A percentile compares a stretch with the other conserved stretches of the same genome.
These are phyloP conservation scores for Gallinago stenura DNA, from an alignment of 2,797 vertebrate genomes.

Conservation along the genomic window DNA sequence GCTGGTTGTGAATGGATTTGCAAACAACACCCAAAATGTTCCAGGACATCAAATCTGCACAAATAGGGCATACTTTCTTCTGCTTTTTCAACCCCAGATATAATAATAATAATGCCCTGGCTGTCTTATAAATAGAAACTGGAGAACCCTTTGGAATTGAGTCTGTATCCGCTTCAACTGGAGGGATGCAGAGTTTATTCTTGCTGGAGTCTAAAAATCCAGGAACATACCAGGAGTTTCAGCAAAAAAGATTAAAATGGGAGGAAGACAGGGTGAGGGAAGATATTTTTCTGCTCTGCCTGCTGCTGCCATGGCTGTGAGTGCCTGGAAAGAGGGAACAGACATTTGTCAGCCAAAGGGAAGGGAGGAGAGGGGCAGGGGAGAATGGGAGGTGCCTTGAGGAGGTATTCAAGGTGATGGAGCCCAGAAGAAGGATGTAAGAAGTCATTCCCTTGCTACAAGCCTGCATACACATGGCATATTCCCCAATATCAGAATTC, in stretches of 20 bases:
- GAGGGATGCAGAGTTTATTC: not conserved
- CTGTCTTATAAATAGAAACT: constrained; percentile 37
- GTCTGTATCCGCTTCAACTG: accelerated
- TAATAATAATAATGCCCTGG: not conserved
- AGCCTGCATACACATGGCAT: accelerated
- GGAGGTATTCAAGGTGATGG: not conserved
- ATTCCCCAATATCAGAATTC: not conserved
- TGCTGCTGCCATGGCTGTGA: accelerated
- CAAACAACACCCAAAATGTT: not conserved
- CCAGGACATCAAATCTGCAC: not conserved
- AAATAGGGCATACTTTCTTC: not conserved
- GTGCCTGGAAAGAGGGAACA: not conserved
- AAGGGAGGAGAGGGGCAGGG: not conserved
- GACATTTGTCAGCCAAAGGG: not conserved
- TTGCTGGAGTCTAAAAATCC: not conserved
- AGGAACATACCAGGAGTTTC: not conserved
- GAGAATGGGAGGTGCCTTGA: not conserved
- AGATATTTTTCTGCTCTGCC: not conserved
- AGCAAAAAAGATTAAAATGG: not conserved
- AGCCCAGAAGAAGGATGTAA: not conserved
- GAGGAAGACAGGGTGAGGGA: not conserved
- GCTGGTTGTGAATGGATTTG: not conserved
- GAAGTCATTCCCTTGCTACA: not conserved
- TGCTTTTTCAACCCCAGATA: not conserved
- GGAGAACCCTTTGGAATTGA: not conserved